These are phyloP conservation scores for Coranthus polyacanthus DNA, from an alignment of 2,797 vertebrate genomes.

Conservation along the genomic window DNA sequence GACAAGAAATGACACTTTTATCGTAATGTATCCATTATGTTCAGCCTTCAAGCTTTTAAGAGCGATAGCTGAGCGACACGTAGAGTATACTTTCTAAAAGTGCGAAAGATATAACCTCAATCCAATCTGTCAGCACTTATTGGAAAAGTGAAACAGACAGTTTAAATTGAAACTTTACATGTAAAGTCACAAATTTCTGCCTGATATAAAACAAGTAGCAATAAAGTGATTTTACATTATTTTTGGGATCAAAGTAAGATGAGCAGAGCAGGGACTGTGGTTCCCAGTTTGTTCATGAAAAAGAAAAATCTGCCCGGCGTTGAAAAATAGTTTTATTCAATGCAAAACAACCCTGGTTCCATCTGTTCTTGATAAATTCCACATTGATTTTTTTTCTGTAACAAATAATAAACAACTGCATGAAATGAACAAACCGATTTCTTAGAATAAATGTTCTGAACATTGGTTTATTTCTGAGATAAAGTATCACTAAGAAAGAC, in stretches of 20 bases:
- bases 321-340: constrained; percentile 57
- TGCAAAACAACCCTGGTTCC: constrained; percentile 53
- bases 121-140: neutral
- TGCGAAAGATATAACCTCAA: neutral
- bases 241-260: constrained; percentile 24
- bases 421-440: constrained; percentile 41
- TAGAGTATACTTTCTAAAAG: neutral
- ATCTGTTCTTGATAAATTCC: constrained; percentile 60
- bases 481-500: constrained; percentile 25
- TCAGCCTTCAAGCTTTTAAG: constrained; percentile 1
- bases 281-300: constrained; percentile 60
- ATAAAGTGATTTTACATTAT: constrained; percentile 26
- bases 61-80: neutral
- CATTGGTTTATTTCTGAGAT: constrained; percentile 44
- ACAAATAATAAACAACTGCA: constrained; percentile 53
- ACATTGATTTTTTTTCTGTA: constrained; percentile 57
- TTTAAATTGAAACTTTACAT: constrained; percentile 25
- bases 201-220: constrained; percentile 24
- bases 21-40: neutral
- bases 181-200: constrained; percentile 7
- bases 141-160: neutral
- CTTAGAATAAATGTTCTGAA: constrained; percentile 44
- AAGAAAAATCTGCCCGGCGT: constrained; percentile 47
- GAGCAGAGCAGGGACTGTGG: constrained; percentile 21
- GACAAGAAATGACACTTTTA: constrained; percentile 1